Conservation (phyloP, 2,797 vertebrate species). For the Alosa sapidissima region DNA sequence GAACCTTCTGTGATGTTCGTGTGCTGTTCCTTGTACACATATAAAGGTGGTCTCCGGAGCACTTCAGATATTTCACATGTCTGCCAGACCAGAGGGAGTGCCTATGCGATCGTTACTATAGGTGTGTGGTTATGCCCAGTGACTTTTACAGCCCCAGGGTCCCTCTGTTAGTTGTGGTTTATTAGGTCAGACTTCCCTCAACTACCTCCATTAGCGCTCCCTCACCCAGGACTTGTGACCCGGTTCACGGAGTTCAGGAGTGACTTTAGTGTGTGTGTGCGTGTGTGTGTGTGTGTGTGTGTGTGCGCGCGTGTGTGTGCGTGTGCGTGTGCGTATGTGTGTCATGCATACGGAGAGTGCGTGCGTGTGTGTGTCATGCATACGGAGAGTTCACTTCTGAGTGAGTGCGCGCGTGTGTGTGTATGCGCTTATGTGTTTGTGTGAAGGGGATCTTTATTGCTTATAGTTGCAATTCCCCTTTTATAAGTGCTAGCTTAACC, state of each 20-base stretch:
- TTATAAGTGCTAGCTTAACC: conserved; percentile 11
- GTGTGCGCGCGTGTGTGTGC: not conserved
- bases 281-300: not conserved
- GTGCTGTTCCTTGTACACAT: not conserved
- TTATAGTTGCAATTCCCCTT: not conserved
- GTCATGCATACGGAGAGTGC: not conserved
- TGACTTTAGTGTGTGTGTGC: not conserved
- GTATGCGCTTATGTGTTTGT: not conserved
- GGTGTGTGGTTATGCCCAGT: not conserved
- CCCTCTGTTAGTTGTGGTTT: not conserved
- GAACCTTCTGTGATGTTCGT: not conserved
- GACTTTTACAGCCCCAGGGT: not conserved
- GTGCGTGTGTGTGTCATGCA: not conserved
- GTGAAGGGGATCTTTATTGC: conserved; percentile 2
- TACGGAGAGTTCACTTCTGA: not conserved
- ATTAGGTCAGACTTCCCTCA: conserved; percentile 5
- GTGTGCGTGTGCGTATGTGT: not conserved
- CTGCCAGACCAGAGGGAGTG: not conserved
- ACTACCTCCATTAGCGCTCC: not conserved
- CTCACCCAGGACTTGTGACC: not conserved
- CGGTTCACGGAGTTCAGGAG: not conserved
- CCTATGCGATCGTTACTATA: not conserved
- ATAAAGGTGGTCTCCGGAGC: conserved; percentile 2
- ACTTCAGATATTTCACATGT: not conserved
- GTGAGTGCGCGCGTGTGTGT: not conserved